Percentiles rank a stretch among this genome's conserved stretches.
These are phyloP conservation scores for Arrhopalites spinosus DNA, from an alignment of 2,888 invertebrate genomes.

Conservation along the genomic window DNA sequence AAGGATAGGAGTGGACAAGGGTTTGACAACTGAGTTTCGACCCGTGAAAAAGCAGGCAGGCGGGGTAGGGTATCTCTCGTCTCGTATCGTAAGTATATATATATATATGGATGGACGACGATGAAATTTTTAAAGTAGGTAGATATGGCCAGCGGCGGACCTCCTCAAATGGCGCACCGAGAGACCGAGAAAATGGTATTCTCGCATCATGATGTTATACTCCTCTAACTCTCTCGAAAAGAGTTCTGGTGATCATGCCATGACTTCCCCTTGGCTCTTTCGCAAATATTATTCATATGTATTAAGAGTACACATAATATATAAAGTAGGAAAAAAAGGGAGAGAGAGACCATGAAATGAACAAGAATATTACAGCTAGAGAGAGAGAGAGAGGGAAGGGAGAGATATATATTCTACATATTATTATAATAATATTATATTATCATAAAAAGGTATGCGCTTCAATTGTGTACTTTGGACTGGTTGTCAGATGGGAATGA, in stretches of 20 bases:
- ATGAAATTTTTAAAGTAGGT: slow-evolving; percentile 37
- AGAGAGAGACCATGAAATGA: background rate
- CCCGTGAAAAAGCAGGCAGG: slow-evolving; percentile 41
- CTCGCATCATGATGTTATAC: slow-evolving; percentile 6
- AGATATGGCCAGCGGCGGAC: slow-evolving; percentile 35
- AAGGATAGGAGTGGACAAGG: slow-evolving; percentile 22
- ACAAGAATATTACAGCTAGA: background rate
- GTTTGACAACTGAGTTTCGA: slow-evolving; percentile 33
- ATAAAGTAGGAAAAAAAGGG: too few relatives aligned
- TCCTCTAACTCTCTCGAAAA: background rate
- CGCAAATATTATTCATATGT: slow-evolving; percentile 35
- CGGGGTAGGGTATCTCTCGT: slow-evolving; percentile 30
- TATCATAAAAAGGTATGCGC: slow-evolving; percentile 2
- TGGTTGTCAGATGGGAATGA: slow-evolving; percentile 36
- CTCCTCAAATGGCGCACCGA: slow-evolving; percentile 36
- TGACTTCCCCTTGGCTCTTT: slow-evolving; percentile 30
- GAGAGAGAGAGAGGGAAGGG: background rate
- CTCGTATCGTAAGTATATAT: too few relatives aligned
- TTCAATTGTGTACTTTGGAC: slow-evolving; percentile 35
- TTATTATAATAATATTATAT: background rate
- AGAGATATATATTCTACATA: background rate
- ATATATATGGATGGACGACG: slow-evolving; percentile 33
- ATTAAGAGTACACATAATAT: too few relatives aligned
- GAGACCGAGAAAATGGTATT: slow-evolving; percentile 36
- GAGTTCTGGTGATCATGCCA: slow-evolving; percentile 6